Evolutionary conservation across 1,140 invertebrate genomes (phyloP), one percentile per base, ranked within the genome.

Genomic region (Drosophila mayri): DNA sequence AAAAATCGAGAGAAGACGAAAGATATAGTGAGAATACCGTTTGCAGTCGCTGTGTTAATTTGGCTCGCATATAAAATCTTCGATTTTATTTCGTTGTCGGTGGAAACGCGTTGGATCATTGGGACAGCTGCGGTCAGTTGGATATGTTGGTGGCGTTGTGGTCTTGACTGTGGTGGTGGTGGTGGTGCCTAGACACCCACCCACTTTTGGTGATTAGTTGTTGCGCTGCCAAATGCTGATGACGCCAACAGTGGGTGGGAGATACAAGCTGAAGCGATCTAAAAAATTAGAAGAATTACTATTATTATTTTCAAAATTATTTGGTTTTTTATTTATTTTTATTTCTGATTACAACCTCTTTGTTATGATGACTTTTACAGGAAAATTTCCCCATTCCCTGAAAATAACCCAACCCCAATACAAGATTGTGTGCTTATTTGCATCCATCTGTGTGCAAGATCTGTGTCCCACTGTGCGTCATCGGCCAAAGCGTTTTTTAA

Each of bases 401-500:
- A 5, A 70, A 67, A 20, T 16, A 54, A 37, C 18, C 20, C 61
- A 68, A 44, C 20, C 65, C 40, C 61, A 10, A 16, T 10, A 20
- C 44, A 7, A 50, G 22, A 22, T 22, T 22, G 22, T 22, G 22
- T 22, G 22, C 41, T 22, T 16, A 14, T 9, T 12, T 44, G 12
- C n/a, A 16, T 47, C 14, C 46, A 47, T 47, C 22, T 47, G 46
- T 14, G 11, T 18, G 16, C 54, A 10, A n/a, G 32, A 68, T 37
- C 44, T 32, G 71, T 61, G 28, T 30, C 38, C 84, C 84, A 90
- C 85, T 78, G 85, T 88, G 64, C 58, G 60, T 66, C 62, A 66
- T 68, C 73, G 38, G 59, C 61, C 67, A 88, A 87, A 88, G 84
- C 76, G 76, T 62, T 84, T 87, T 87, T 87, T 88, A 87, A 87